Evolutionary conservation across 37 sponge, comb jelly and placozoan genomes (phyloP).

Genomic region (Ephydatia muelleri): DNA sequence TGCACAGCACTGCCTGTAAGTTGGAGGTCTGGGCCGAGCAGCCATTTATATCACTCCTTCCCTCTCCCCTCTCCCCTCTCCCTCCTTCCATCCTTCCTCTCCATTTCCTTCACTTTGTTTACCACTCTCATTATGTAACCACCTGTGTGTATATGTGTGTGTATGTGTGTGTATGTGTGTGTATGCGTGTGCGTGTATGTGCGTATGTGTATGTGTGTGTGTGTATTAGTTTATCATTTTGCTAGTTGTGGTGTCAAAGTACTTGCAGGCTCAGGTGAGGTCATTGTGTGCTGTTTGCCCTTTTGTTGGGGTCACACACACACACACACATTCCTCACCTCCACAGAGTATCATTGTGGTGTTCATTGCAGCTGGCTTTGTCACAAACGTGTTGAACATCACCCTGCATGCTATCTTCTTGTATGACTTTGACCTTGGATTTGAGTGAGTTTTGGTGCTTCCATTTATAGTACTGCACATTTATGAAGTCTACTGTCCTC

Average conservation of each 20-base stretch:
- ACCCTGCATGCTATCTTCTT: constrained; percentile 27
- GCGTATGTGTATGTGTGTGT: no score
- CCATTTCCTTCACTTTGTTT: background rate
- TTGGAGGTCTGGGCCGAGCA: background rate
- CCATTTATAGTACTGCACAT: background rate
- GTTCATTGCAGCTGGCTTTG: constrained; percentile 30
- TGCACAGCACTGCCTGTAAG: constrained; percentile 23
- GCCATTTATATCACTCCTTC: background rate
- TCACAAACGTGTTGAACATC: constrained; percentile 18
- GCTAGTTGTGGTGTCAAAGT: constrained; percentile 37
- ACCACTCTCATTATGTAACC: no score
- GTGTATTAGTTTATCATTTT: constrained; percentile 27
- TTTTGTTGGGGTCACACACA: no score
- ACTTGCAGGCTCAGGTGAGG: constrained; percentile 44
- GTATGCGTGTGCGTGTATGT: no score
- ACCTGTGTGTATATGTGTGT: no score
- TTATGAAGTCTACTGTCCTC: background rate
- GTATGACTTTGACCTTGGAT: constrained; percentile 14
- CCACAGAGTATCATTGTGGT: constrained; percentile 57
- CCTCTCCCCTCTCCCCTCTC: background rate
- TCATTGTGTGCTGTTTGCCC: background rate
- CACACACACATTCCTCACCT: background rate
- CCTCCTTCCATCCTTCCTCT: background rate
- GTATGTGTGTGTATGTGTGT: no score
- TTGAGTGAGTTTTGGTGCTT: constrained; percentile 20